Percentiles rank a stretch among this genome's conserved stretches.
These are phyloP conservation scores for Trypoxylus dichotomus DNA, from an alignment of 1,140 invertebrate species.

Conservation along the genomic window DNA sequence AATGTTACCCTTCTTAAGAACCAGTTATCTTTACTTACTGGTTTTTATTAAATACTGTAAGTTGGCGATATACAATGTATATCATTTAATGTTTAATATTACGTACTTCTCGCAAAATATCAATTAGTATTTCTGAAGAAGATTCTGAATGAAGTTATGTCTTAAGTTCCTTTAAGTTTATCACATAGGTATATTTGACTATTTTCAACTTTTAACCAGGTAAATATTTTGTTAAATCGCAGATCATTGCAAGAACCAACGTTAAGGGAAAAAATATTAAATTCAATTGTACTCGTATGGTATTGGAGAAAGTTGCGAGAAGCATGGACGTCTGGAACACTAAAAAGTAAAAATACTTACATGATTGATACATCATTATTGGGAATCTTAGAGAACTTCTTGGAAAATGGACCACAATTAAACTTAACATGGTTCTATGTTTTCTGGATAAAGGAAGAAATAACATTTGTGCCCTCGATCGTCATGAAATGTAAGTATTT, in stretches of 20 bases:
- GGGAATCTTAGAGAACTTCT: not conserved
- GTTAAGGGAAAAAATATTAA: not conserved
- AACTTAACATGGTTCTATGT: not conserved
- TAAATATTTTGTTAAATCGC: not conserved
- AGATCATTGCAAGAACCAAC: not conserved
- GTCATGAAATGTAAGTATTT: not conserved
- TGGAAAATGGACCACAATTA: not conserved
- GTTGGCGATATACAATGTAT: too few relatives aligned
- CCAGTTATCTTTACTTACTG: too few relatives aligned
- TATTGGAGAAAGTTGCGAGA: conserved; percentile 4
- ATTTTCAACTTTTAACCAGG: too few relatives aligned
- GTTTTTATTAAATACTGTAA: too few relatives aligned
- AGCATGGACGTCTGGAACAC: not conserved
- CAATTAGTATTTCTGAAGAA: too few relatives aligned
- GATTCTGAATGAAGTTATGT: too few relatives aligned
- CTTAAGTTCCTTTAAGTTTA: too few relatives aligned
- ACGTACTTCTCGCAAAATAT: too few relatives aligned
- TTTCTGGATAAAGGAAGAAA: not conserved
- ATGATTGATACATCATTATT: not conserved
- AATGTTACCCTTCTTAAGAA: too few relatives aligned
- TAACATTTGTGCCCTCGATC: not conserved
- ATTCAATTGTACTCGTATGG: conserved; percentile 12
- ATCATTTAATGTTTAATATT: too few relatives aligned
- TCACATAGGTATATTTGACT: too few relatives aligned
- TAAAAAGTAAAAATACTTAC: not conserved